These are phyloP conservation scores for Lontra canadensis DNA, from an alignment of 2,113 vertebrate species.

Conservation along the genomic window DNA sequence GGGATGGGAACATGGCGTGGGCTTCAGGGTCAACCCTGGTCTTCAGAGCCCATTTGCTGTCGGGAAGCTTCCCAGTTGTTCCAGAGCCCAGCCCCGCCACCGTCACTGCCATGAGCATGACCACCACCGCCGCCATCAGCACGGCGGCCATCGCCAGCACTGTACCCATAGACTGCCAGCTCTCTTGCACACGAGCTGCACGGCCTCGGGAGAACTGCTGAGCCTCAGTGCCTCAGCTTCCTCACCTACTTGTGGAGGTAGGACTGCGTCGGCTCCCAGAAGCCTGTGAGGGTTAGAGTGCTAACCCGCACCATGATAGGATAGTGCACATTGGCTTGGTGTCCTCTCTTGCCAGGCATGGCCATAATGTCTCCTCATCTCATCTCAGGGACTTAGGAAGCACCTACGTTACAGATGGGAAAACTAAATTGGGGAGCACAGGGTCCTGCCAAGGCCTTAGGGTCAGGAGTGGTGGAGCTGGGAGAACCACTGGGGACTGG, in stretches of 20 bases:
- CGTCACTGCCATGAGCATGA: background rate
- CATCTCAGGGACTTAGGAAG: background rate
- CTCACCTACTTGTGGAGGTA: background rate
- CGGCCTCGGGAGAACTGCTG: background rate
- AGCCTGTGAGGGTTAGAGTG: background rate
- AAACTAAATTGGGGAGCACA: background rate
- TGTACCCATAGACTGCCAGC: background rate
- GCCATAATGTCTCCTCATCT: background rate
- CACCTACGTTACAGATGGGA: background rate
- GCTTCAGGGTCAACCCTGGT: background rate
- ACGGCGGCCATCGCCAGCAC: fast-evolving
- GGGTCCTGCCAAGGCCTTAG: background rate
- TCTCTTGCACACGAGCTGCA: background rate
- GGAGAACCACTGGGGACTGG: background rate
- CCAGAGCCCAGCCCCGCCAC: background rate
- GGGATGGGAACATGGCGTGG: background rate
- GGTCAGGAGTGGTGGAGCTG: background rate
- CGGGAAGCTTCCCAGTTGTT: background rate
- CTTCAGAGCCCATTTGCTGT: background rate
- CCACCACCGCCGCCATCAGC: fast-evolving
- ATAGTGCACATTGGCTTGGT: background rate
- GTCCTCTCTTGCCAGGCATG: background rate
- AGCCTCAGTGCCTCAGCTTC: background rate
- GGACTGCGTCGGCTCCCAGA: background rate
- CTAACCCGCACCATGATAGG: background rate